Evolutionary conservation across 2,888 invertebrate species (phyloP).

Genomic region (Stenchaetothrips biformis): DNA sequence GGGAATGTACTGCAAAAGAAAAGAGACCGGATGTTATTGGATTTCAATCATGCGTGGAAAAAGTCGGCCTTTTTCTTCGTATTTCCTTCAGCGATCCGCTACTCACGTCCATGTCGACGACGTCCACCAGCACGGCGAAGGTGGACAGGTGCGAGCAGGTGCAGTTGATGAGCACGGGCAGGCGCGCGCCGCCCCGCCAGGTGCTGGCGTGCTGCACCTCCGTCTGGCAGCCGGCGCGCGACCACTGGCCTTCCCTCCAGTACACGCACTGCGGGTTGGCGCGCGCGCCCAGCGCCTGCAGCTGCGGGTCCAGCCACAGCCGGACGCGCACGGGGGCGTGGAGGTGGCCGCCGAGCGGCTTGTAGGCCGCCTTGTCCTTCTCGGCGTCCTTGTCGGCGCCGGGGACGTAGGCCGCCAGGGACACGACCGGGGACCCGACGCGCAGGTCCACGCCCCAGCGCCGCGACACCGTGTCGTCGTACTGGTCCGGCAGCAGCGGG

Average conservation of each 20-base stretch:
- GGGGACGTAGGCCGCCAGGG: conserved; percentile 55
- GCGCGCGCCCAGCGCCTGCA: conserved; percentile 67
- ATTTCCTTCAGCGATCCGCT: too few species aligned
- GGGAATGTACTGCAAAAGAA: conserved; percentile 62
- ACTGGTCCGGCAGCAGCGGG: conserved; percentile 66
- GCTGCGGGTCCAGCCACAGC: conserved; percentile 71
- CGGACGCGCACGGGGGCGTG: conserved; percentile 69
- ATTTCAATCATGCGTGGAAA: too few species aligned
- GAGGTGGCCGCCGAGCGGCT: conserved; percentile 63
- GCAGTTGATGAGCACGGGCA: conserved; percentile 76
- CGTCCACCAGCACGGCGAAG: conserved; percentile 85
- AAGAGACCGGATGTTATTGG: background rate
- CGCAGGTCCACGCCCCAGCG: conserved; percentile 85
- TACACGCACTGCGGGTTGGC: conserved; percentile 93
- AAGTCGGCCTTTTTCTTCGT: too few species aligned
- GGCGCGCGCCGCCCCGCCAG: conserved; percentile 41
- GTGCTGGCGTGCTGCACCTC: conserved; percentile 50
- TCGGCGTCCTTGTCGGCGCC: conserved; percentile 41
- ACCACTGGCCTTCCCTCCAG: conserved; percentile 88
- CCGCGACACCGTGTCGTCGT: conserved; percentile 74
- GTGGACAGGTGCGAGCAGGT: conserved; percentile 88
- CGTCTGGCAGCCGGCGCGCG: conserved; percentile 81
- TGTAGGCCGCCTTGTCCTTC: conserved; percentile 35
- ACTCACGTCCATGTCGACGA: conserved; percentile 77
- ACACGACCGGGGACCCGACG: conserved; percentile 76